Conservation (phyloP, 1,140 invertebrate genomes). For the Plutomurus gul region DNA sequence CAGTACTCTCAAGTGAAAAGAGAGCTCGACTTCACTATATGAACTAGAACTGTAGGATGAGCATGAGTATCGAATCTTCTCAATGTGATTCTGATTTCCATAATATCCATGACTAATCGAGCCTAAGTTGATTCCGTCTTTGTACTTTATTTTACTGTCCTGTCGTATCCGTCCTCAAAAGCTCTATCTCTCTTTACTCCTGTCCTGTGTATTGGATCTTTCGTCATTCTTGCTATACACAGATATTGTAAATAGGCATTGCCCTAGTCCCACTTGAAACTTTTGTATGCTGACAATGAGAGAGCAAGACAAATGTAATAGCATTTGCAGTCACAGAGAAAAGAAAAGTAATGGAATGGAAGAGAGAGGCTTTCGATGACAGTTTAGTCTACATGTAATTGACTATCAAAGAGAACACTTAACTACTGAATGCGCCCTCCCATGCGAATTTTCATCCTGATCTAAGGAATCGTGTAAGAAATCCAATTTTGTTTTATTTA, state of each 20-base stretch:
- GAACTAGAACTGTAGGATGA: neutral
- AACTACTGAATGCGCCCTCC: neutral
- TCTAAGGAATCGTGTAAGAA: too few relatives aligned
- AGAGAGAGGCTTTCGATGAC: too few relatives aligned
- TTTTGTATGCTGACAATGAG: neutral
- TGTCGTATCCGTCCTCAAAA: neutral
- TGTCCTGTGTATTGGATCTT: neutral
- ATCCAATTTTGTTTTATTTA: too few relatives aligned
- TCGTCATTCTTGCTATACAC: neutral
- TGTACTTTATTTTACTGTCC: neutral
- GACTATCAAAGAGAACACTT: neutral
- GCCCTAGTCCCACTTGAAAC: slow-evolving; percentile 29
- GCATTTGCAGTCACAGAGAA: slow-evolving; percentile 9
- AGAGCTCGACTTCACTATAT: neutral
- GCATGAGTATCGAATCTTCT: neutral
- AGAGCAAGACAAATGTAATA: slow-evolving; percentile 18
- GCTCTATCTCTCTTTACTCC: neutral
- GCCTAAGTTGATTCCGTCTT: slow-evolving; percentile 17
- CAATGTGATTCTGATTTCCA: slow-evolving; percentile 37
- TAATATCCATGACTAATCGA: slow-evolving; percentile 46
- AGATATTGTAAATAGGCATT: slow-evolving; percentile 9
- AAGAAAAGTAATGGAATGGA: slow-evolving; percentile 22
- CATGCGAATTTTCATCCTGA: too few relatives aligned
- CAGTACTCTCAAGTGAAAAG: neutral
- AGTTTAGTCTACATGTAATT: neutral